phyloP scores from a whole-genome alignment of 2,888 invertebrate species.

The Cryptocheilus praepositus region DNA sequence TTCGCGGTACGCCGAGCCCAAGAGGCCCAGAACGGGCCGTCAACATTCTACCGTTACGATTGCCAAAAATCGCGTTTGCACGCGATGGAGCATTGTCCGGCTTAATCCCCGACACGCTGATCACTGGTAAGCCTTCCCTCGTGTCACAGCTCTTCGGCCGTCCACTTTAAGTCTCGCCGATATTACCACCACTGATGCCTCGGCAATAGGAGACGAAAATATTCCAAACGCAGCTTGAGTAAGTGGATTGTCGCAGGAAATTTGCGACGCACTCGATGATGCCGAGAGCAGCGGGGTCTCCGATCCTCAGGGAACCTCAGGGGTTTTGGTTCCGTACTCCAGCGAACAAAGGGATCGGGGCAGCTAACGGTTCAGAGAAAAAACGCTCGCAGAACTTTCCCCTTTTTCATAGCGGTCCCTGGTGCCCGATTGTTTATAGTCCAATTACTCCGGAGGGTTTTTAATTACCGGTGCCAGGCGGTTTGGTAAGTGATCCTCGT shows the following conservation, averaged over 20 bases:
- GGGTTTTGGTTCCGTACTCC: too few relatives aligned
- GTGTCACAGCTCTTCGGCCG: slow-evolving; percentile 8
- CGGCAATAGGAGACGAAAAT: too few relatives aligned
- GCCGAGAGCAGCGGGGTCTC: too few relatives aligned
- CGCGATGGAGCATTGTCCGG: slow-evolving; percentile 53
- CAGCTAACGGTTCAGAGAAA: background rate
- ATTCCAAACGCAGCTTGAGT: too few relatives aligned
- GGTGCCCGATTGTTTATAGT: slow-evolving; percentile 30
- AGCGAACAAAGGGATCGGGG: background rate
- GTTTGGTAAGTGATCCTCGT: slow-evolving; percentile 19
- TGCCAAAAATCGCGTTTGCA: slow-evolving; percentile 35
- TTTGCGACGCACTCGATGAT: too few relatives aligned
- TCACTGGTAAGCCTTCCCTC: slow-evolving; percentile 20
- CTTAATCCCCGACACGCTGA: slow-evolving; percentile 54
- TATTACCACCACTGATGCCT: background rate
- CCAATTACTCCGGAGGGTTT: slow-evolving; percentile 34
- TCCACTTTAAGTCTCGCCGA: background rate
- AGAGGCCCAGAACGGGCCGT: slow-evolving; percentile 68
- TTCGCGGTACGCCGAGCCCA: slow-evolving; percentile 70
- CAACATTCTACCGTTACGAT: slow-evolving; percentile 61
- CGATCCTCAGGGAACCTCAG: too few relatives aligned
- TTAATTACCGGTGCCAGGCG: slow-evolving; percentile 29
- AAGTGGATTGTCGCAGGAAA: too few relatives aligned
- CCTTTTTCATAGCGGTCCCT: slow-evolving; percentile 39
- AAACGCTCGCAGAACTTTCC: slow-evolving; percentile 25